Base-by-base conservation (phyloP, 2,797 vertebrate species). In the Cyclura pinguis region DNA sequence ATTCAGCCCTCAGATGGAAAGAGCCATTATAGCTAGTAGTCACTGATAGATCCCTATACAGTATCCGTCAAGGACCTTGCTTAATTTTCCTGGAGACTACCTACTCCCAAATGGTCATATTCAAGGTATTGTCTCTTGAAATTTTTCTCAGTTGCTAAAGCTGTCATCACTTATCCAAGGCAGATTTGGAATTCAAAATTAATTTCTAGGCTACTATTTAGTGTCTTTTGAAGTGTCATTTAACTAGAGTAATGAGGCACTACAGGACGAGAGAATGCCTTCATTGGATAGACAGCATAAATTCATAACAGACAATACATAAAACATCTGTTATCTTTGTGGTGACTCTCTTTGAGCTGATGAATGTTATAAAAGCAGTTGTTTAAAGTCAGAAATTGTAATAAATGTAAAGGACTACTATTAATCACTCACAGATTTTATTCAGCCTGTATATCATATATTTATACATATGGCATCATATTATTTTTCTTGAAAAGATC, bases 181-280 rank as follows among this genome's bases (percentile, higher is more conserved):
- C 22, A 38, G 22, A 14, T 52, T 72, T 55, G 55, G 86, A 88
- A 88, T 80, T 77, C 77, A 81, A 69, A 88, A 87, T 87, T 87
- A 80, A 80, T 67, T 80, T 81, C n/a, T 35, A 69, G 38, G 35
- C 20, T 52, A 35, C 42, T 87, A 24, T 7, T 80, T 62, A 80
- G 52, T 87, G 86, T 55, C 86, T 88, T 88, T 80, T 88, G 86
- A 88, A 88, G 77, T 80, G 77, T 52, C 77, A 6, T 80, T 88
- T 88, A 69, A 80, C 42, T 80, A 52, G 59, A 32, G 29, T 67
- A 80, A 88, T 80, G 86, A 88, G 77, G 77, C 20, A 67, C 6
- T 52, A 62, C 77, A 38, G 62, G 22, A 78, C 12, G 32, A 80
- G 59, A 52, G 47, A 50, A 52, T 35, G 32, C 59, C 42, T 88